Percentiles rank a stretch among this genome's conserved stretches.
These are phyloP conservation scores for Otolemur crassicaudatus DNA, from an alignment of 2,797 vertebrate genomes.

Conservation along the genomic window DNA sequence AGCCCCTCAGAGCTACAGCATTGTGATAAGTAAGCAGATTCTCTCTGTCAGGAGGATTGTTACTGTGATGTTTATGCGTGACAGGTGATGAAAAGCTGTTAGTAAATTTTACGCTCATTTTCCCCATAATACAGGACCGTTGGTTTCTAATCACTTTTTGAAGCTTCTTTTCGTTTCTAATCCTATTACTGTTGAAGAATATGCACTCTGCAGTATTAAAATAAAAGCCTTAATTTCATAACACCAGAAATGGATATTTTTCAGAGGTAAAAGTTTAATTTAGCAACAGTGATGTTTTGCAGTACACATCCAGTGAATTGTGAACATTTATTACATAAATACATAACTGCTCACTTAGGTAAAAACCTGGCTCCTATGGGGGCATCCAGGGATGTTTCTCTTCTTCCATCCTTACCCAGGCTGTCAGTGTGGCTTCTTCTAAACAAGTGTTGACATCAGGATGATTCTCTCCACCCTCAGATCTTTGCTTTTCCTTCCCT, in stretches of 20 bases:
- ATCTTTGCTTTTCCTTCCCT: not conserved
- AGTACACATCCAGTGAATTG: not conserved
- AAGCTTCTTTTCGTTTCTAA: not conserved
- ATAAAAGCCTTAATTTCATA: slow-evolving; percentile 20
- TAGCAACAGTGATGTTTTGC: not conserved
- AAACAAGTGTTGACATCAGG: not conserved
- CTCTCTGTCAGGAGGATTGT: slow-evolving; percentile 4
- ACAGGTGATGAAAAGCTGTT: slow-evolving; percentile 51
- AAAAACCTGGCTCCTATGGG: not conserved
- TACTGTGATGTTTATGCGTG: slow-evolving; percentile 26
- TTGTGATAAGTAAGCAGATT: slow-evolving; percentile 9
- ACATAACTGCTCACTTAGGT: not conserved
- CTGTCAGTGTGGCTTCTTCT: not conserved
- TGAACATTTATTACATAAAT: not conserved
- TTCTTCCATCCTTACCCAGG: not conserved
- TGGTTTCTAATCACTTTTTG: slow-evolving; percentile 62
- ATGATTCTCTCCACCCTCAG: not conserved
- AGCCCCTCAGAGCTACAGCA: not conserved
- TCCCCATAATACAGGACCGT: not conserved
- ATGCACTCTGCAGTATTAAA: not conserved
- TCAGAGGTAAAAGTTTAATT: slow-evolving; percentile 35
- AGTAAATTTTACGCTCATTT: slow-evolving; percentile 49
- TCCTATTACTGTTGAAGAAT: slow-evolving; percentile 18
- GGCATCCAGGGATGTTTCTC: not conserved
- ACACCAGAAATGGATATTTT: not conserved